Conservation (phyloP, 2,797 vertebrate genomes). For the Momotus momota region DNA sequence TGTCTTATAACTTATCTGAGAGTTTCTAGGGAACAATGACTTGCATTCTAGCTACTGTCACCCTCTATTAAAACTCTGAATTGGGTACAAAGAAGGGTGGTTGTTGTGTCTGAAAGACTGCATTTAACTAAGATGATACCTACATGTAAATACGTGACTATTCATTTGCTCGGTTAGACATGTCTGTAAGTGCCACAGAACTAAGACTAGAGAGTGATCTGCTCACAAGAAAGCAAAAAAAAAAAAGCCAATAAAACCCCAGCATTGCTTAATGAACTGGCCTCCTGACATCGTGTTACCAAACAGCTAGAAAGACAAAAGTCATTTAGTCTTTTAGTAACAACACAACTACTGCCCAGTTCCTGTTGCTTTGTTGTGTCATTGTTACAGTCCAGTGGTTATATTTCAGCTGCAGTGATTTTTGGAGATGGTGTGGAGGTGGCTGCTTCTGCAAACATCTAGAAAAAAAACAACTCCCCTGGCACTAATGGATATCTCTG, state of each 20-base stretch:
- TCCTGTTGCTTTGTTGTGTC: background rate
- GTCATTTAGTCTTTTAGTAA: background rate
- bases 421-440: background rate
- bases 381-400: background rate
- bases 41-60: background rate
- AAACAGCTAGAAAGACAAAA: conserved; percentile 9
- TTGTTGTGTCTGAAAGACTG: background rate
- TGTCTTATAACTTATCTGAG: background rate
- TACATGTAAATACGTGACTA: background rate
- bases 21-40: background rate
- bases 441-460: background rate
- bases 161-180: background rate
- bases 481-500: background rate
- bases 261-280: background rate
- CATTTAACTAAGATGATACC: background rate
- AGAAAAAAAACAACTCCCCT: background rate
- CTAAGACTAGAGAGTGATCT: background rate
- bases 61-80: conserved; percentile 9
- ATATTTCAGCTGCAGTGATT: background rate
- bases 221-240: background rate
- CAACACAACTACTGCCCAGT: background rate
- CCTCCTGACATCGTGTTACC: background rate
- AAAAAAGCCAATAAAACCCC: no score
- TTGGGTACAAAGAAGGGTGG: background rate
- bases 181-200: accelerated